phyloP scores from a whole-genome alignment of 1,140 invertebrate genomes.

The Psix sp. region DNA sequence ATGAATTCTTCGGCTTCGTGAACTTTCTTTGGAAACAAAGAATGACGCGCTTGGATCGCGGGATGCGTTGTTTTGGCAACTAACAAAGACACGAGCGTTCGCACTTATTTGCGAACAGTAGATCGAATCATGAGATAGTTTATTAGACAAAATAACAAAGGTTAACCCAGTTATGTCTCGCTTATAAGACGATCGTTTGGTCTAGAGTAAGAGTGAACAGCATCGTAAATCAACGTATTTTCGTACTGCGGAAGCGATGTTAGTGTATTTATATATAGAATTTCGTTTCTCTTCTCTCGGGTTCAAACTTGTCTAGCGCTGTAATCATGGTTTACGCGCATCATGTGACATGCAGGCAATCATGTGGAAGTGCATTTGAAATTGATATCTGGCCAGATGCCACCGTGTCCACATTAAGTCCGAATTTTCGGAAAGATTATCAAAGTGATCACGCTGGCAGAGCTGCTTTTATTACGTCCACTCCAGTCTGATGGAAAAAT shows the following conservation, averaged over 20 bases:
- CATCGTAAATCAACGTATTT: conserved; percentile 72
- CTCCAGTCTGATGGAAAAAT: no score
- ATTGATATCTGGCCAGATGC: conserved; percentile 66
- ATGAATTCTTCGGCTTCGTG: no score
- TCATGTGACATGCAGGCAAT: conserved; percentile 44
- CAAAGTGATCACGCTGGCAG: no score
- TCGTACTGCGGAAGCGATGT: conserved; percentile 68
- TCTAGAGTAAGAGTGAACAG: conserved; percentile 45
- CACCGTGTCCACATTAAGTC: conserved; percentile 20
- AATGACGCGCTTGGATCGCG: no score
- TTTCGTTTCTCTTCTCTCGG: conserved; percentile 15
- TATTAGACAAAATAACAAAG: conserved; percentile 56
- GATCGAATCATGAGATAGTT: conserved; percentile 30
- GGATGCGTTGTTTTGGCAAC: no score
- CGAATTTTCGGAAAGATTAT: neutral
- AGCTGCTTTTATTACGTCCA: no score
- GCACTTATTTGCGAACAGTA: no score
- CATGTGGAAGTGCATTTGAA: conserved; percentile 53
- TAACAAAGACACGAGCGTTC: no score
- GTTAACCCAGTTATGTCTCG: conserved; percentile 64
- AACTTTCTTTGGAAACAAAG: no score
- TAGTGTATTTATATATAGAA: conserved; percentile 66
- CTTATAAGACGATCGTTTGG: conserved; percentile 29
- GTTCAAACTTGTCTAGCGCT: conserved; percentile 5
- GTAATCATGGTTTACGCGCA: conserved; percentile 15